phyloP scores from a whole-genome alignment of 2,888 invertebrate species.

The Tenodera sinensis region DNA sequence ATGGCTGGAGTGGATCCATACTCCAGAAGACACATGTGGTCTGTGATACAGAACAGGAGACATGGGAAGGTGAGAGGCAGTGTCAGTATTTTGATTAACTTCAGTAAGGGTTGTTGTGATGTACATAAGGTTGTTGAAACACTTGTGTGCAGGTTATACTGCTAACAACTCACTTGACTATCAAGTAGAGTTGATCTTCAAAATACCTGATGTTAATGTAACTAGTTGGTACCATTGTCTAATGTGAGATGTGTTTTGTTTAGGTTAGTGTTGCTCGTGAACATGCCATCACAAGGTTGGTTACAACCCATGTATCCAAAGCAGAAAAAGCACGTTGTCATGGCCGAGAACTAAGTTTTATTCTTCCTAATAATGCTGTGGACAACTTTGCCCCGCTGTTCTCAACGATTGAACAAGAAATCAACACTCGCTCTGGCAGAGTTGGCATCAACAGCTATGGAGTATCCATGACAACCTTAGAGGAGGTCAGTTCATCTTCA shows the following conservation, averaged over 20 bases:
- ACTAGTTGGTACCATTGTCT: too few species aligned
- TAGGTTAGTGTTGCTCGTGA: slow-evolving; percentile 60
- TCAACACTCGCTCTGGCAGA: slow-evolving; percentile 60
- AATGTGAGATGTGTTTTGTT: slow-evolving; percentile 16
- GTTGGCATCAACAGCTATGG: slow-evolving; percentile 78
- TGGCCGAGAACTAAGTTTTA: slow-evolving; percentile 75
- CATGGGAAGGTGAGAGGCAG: slow-evolving; percentile 59
- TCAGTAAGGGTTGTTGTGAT: too few species aligned
- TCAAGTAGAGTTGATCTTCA: too few species aligned
- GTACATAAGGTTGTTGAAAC: neutral
- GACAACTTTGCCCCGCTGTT: slow-evolving; percentile 73
- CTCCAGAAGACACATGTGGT: slow-evolving; percentile 78
- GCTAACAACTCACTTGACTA: slow-evolving; percentile 83
- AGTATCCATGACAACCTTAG: slow-evolving; percentile 84
- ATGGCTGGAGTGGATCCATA: slow-evolving; percentile 85
- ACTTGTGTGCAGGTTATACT: slow-evolving; percentile 54
- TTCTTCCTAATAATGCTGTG: slow-evolving; percentile 75
- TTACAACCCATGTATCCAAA: slow-evolving; percentile 66
- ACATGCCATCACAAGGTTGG: slow-evolving; percentile 65
- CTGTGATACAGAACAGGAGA: slow-evolving; percentile 68
- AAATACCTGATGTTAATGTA: too few species aligned
- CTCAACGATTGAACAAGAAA: slow-evolving; percentile 69
- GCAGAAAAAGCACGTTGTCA: slow-evolving; percentile 72
- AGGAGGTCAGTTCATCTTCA: slow-evolving; percentile 55
- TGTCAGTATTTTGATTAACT: too few species aligned